Percentiles rank a stretch among this genome's conserved stretches.
Conservation (phyloP, 2,113 vertebrate genomes). For the Pomatostomus ruficeps region DNA sequence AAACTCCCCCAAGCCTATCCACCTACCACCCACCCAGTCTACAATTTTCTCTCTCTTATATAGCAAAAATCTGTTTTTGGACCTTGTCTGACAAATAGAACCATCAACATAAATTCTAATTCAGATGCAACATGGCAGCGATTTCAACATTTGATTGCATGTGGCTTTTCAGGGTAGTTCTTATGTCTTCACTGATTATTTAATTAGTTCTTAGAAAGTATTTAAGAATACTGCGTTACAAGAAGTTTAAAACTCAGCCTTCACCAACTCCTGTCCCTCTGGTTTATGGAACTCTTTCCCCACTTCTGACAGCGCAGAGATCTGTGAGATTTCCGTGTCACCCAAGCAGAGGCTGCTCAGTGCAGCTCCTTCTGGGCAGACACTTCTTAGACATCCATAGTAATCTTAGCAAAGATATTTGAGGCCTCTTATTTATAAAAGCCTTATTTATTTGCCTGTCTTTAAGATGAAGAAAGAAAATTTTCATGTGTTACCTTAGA, state of each 20-base stretch:
- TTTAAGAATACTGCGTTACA: background rate
- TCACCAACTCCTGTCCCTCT: background rate
- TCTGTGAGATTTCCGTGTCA: background rate
- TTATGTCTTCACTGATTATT: background rate
- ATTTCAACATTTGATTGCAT: background rate
- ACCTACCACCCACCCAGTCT: background rate
- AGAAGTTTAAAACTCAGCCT: background rate
- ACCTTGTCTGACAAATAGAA: background rate
- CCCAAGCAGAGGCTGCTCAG: background rate
- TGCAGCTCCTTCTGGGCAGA: background rate
- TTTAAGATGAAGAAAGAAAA: background rate
- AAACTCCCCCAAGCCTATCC: background rate
- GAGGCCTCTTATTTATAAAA: background rate
- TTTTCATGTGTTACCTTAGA: background rate
- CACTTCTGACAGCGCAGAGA: background rate
- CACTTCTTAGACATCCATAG: background rate
- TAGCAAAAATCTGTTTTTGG: background rate
- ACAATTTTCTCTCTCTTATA: background rate
- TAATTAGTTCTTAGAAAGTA: background rate
- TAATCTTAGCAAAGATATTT: background rate
- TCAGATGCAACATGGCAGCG: background rate
- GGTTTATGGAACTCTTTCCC: background rate
- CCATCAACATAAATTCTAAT: background rate
- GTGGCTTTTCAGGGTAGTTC: background rate
- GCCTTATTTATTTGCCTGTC: background rate